Evolutionary conservation across 2,888 invertebrate genomes (phyloP), one percentile per base, ranked within the genome.

Genomic region (Anticlea derivata): DNA sequence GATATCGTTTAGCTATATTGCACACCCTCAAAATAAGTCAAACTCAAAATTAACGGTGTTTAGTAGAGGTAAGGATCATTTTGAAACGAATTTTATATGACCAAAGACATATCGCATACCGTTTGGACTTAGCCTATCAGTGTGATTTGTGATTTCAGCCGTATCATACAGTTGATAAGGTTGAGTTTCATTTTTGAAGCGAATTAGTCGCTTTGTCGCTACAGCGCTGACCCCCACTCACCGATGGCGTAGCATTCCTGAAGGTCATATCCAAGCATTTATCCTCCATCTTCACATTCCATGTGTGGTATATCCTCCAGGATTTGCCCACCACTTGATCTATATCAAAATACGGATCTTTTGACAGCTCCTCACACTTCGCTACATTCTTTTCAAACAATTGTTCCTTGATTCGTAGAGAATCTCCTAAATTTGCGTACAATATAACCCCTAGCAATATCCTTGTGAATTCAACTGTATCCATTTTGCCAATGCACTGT

Each of bases 231-330:
- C n/a, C n/a, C n/a, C n/a, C 34, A 64, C 75, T 65, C 35, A 85
- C 86, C 70, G 11, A 20, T 0, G 55, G 49, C 1, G 82, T 79
- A 20, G 76, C 78, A 37, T 78, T 78, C 46, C 62, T 78, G 41
- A 81, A 81, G 1, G 46, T 60, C 58, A 87, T 68, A 60, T 86
- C 82, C 45, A 86, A 29, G 35, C 87, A 87, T 40, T 70, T 73
- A 0, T 58, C 35, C 0, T 69, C 69, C 51, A 82, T 13, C 1
- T 73, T 70, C 63, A 81, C 65, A 29, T 83, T 80, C 86, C 86
- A 88, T 0, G 80, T 67, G 20, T 81, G 80, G 44, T 82, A 84
- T 7, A 86, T 73, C 27, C 81, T 65, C 87, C 88, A 88, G 0
- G 76, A 65, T 12, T 63, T 69, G 0, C 79, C 81, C 0, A 80